Base-by-base conservation (phyloP, 1,140 invertebrate species). In the Trialeurodes vaporariorum region DNA sequence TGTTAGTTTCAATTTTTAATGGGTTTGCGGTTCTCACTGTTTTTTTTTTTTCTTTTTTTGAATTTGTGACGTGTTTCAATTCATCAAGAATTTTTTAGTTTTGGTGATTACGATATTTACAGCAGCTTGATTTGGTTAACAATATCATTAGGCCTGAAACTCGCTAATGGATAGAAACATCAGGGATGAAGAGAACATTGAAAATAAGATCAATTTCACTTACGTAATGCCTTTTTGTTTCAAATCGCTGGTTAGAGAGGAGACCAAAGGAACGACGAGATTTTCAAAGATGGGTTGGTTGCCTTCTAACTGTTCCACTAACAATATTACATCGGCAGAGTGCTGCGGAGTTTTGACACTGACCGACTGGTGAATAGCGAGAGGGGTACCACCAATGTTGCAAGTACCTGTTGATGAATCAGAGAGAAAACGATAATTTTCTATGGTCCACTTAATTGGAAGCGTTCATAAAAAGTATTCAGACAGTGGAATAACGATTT, bases 261-360 rank as follows among this genome's bases (percentile, higher is more conserved):
- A 70, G 63, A 81, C 77, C 65, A 82, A 67, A 17, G 78, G 77
- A 12, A 72, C 72, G 58, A 82, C 64, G 26, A 82, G 70, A n/a
- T 81, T 78, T 65, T 81, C 81, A 72, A 77, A 81, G 11, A 80
- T 65, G 61, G 80, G 79, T 40, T 80, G 78, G 65, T 82, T 83
- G 1, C 77, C 69, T 21, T 70, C 24, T 58, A 73, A 75, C 72
- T 76, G 85, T 77, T 91, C 88, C n/a, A 91, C 81, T 5, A 87
- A 79, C 40, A 91, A 78, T 5, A 92, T 77, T 68, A 91, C 79
- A 72, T 92, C 90, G 11, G 87, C 89, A 69, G 87, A 80, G 67
- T 87, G 88, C 59, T 80, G 81, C 1, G 87, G 88, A 25, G 83
- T 74, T 73, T 87, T 87, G 0, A 89, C 79, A 59, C 82, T 83